Conservation (phyloP, 1,140 invertebrate species). For the Eurosta solidaginis region DNA sequence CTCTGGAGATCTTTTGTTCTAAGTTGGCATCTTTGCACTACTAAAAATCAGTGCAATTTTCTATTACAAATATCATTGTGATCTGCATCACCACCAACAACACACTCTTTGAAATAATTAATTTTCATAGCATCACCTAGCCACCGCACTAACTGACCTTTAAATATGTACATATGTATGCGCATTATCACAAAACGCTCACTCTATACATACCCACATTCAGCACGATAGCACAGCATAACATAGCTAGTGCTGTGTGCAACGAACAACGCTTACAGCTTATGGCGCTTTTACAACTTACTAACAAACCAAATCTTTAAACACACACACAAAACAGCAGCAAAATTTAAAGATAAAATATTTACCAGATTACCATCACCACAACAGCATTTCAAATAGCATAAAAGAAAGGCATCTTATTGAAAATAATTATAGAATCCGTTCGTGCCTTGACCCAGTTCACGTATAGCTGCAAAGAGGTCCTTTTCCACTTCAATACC, state of each 20-base stretch:
- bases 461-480: slow-evolving; percentile 58
- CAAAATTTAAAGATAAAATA: neutral
- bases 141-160: neutral
- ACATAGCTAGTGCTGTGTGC: neutral
- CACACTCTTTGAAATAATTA: no score
- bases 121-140: neutral
- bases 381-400: neutral
- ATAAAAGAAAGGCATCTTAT: slow-evolving; percentile 37
- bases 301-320: neutral
- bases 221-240: neutral
- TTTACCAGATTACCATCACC: neutral
- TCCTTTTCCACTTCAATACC: slow-evolving; percentile 45
- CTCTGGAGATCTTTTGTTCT: no score
- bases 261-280: neutral
- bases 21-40: no score
- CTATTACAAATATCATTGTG: no score
- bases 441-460: slow-evolving; percentile 56
- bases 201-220: no score
- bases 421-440: slow-evolving; percentile 60
- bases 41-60: no score
- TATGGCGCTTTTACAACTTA: neutral
- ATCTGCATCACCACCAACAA: no score
- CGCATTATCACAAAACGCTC: no score
- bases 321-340: no score
- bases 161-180: neutral